Evolutionary conservation across 2,113 vertebrate genomes (phyloP).

Genomic region (Typhlomys cinereus): DNA sequence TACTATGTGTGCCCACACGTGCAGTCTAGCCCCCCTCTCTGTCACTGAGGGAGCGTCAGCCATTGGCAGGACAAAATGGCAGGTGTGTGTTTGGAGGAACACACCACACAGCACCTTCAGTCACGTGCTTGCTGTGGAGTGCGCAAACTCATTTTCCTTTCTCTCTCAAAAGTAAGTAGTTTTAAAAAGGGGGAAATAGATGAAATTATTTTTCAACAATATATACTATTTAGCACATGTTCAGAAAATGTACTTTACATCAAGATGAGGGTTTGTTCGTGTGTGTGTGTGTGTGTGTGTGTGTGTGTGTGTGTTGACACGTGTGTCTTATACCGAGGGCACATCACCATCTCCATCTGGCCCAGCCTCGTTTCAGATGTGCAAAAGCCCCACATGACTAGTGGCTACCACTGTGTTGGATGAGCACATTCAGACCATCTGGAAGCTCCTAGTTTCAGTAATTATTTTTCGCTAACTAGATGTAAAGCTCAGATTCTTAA

Average conservation of each 20-base stretch:
- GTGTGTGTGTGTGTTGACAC: no score
- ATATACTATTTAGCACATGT: background rate
- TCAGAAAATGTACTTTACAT: slow-evolving; percentile 3
- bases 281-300: no score
- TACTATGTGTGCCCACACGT: no score
- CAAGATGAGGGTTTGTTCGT: background rate
- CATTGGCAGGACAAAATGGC: no score
- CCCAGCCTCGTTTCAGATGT: slow-evolving; percentile 5
- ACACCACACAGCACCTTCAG: no score
- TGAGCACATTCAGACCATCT: background rate
- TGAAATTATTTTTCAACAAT: background rate
- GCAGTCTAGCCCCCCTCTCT: no score
- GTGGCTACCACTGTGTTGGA: slow-evolving; percentile 19
- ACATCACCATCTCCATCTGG: background rate
- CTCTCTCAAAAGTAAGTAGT: no score
- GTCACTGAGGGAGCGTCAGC: no score
- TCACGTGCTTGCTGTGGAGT: no score
- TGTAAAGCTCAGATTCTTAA: slow-evolving; percentile 15
- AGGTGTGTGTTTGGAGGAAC: no score
- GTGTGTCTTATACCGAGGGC: background rate
- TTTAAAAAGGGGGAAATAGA: no score
- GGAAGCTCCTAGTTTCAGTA: slow-evolving; percentile 50
- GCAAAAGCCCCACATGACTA: slow-evolving; percentile 11
- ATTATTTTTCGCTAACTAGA: slow-evolving; percentile 38
- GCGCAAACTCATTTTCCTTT: no score